Percentiles rank a stretch among this genome's conserved stretches.
Evolutionary conservation across 2,113 vertebrate genomes (phyloP).

Genomic region (Orientallactaga bullata): DNA sequence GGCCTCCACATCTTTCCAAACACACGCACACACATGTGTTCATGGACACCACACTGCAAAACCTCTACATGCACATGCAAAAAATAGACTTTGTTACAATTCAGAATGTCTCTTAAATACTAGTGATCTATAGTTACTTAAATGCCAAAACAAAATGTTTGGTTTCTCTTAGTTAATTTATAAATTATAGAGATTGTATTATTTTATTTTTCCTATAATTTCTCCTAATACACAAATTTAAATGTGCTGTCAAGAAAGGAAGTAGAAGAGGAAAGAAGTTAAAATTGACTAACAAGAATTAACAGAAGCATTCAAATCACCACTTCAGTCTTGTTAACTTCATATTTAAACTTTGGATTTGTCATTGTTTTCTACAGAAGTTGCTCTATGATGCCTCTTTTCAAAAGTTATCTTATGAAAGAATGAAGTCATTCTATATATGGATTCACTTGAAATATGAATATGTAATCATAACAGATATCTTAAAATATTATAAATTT

Average conservation of each 20-base stretch:
- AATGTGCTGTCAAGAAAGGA: not conserved
- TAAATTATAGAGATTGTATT: not conserved
- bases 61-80: not conserved
- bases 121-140: not conserved
- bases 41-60: too few species aligned
- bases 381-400: not conserved
- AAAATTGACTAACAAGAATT: not conserved
- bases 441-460: not conserved
- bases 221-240: not conserved
- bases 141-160: not conserved
- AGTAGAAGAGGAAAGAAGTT: not conserved
- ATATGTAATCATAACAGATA: not conserved
- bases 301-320: not conserved
- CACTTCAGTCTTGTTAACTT: not conserved
- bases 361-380: not conserved
- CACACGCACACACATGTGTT: too few species aligned
- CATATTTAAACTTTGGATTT: not conserved
- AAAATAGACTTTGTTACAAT: not conserved
- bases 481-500: not conserved
- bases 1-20: too few species aligned
- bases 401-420: not conserved
- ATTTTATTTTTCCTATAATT: not conserved
- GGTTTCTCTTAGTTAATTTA: not conserved
- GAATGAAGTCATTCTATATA: not conserved
- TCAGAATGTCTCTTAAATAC: not conserved